Evolutionary conservation across 2,888 invertebrate species (phyloP), one percentile per base, ranked within the genome.

Genomic region (Xestia xanthographa): DNA sequence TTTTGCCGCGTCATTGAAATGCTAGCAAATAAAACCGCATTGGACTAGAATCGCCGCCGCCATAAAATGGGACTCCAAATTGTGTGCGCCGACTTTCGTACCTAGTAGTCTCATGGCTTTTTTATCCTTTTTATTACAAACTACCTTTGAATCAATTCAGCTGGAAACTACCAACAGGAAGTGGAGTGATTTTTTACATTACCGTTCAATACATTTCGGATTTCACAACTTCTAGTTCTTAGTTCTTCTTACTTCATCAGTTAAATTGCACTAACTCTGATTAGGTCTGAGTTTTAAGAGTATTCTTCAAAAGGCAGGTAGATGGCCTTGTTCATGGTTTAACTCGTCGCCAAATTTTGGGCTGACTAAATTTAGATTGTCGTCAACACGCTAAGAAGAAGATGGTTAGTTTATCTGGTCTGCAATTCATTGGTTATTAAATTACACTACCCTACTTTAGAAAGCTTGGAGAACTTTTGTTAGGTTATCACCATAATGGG

Each of bases 31-130:
- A 84, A 82, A 84, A 84, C 73, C 82, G 71, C 71, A 82, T 79
- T 77, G 77, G 72, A 70, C 75, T 75, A 74, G 75, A 84, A 86
- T 79, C 79, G 77, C 75, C 73, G 77, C 82, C 62, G 79, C 63
- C 76, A 84, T 86, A 82, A 84, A 86, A 86, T 77, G 63, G 77
- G 65, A 79, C 82, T 75, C 62, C 72, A 79, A 86, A 84, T 86
- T 78, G 81, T 84, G 79, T 84, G 75, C 82, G 68, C 45, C 69
- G 78, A 84, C 75, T 79, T 76, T 74, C 34, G 34, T 60, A 60
- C 48, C 72, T 71, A 73, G 77, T 68, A 73, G 62, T 34, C 69
- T 74, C 68, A 29, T 72, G 62, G 73, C 53, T 67, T 81, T 81
- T 84, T 75, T 84, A 71, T 75, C 43, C n/a, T 86, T 83, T 82